phyloP scores from a whole-genome alignment of 2,113 vertebrate species.

The Gadus chalcogrammus region DNA sequence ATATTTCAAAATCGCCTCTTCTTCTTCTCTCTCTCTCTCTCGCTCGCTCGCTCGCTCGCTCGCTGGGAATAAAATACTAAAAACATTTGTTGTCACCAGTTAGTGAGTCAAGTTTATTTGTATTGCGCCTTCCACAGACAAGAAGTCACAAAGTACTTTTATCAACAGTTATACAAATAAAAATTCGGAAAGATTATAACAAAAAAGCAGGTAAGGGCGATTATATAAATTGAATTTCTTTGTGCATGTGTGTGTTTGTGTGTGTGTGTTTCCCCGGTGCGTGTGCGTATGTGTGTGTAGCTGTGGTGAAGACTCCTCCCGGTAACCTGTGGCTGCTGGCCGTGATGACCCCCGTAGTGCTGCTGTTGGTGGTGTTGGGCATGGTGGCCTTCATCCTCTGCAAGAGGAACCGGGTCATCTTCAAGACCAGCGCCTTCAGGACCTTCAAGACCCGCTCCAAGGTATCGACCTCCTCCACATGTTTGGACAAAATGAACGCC shows the following conservation, averaged over 20 bases:
- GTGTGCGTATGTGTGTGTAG: slow-evolving; percentile 56
- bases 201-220: too few relatives aligned
- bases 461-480: slow-evolving; percentile 41
- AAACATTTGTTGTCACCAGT: too few relatives aligned
- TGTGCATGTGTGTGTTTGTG: background rate
- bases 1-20: too few relatives aligned
- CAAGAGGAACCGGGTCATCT: slow-evolving; percentile 92
- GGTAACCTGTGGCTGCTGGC: slow-evolving; percentile 97
- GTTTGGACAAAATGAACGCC: too few relatives aligned
- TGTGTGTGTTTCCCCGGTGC: slow-evolving; percentile 24
- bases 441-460: slow-evolving; percentile 90
- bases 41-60: too few relatives aligned
- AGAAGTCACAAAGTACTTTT: too few relatives aligned
- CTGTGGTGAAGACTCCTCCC: slow-evolving; percentile 91
- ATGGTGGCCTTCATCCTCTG: slow-evolving; percentile 93
- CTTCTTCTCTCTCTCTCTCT: too few relatives aligned
- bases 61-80: too few relatives aligned
- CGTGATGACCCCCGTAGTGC: slow-evolving; percentile 87
- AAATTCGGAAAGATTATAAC: too few relatives aligned
- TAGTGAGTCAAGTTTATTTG: too few relatives aligned
- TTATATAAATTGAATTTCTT: background rate
- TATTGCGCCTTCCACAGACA: too few relatives aligned
- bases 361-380: slow-evolving; percentile 87
- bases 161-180: too few relatives aligned
- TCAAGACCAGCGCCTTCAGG: slow-evolving; percentile 88